Conservation (phyloP, 1,140 invertebrate species). For the Drosophila aff. region DNA sequence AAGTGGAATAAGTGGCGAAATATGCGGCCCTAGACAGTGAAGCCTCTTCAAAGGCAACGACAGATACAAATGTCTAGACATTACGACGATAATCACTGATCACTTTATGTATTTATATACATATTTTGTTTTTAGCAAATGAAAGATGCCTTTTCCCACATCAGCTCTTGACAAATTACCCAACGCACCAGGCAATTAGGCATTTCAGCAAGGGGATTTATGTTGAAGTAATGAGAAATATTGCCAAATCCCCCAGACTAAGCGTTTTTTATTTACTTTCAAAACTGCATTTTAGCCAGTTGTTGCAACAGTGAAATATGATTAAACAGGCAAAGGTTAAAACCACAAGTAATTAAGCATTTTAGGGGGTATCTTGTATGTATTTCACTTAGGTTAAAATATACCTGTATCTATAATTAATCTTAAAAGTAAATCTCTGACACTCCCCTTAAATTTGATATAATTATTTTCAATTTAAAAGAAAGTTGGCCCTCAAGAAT, state of each 20-base stretch:
- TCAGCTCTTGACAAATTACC: constrained; percentile 34
- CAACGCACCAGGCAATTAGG: constrained; percentile 7
- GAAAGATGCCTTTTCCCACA: constrained; percentile 14
- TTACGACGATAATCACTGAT: constrained; percentile 27
- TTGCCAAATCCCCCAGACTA: neutral
- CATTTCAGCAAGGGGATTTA: constrained; percentile 15
- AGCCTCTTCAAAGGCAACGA: neutral
- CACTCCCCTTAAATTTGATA: neutral
- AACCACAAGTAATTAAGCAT: neutral
- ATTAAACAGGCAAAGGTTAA: neutral
- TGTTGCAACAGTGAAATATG: neutral
- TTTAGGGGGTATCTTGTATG: neutral
- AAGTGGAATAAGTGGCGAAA: constrained; percentile 42
- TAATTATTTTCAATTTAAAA: constrained; percentile 1
- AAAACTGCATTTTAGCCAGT: constrained; percentile 6
- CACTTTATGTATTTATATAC: neutral
- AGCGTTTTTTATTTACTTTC: constrained; percentile 9
- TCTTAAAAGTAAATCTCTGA: neutral
- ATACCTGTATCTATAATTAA: neutral
- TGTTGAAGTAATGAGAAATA: constrained; percentile 13
- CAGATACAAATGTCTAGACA: constrained; percentile 34
- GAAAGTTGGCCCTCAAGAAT: neutral
- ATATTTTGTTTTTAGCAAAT: neutral
- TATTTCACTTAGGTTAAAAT: neutral
- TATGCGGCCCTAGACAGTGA: constrained; percentile 1